Evolutionary conservation across 2,113 vertebrate species (phyloP).

Genomic region (Percopsis transmontana): DNA sequence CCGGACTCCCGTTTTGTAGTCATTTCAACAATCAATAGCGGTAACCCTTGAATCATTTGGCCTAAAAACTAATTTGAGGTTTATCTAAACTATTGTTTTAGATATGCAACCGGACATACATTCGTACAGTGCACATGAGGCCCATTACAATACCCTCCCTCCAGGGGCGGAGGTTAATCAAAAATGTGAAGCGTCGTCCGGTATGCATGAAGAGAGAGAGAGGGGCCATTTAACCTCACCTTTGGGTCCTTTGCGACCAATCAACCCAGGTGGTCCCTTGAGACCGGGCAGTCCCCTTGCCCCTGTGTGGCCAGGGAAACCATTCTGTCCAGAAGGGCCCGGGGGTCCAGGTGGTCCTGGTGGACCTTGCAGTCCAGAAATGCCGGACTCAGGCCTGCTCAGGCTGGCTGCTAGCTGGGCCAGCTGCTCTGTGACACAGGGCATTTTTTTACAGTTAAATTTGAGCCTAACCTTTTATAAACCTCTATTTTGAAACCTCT

Average conservation of each 20-base stretch:
- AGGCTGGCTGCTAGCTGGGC: constrained; percentile 93
- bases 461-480: neutral
- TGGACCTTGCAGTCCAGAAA: constrained; percentile 83
- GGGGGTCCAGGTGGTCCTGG: constrained; percentile 81
- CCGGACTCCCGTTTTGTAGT: too few species aligned
- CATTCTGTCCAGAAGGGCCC: constrained; percentile 86
- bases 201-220: neutral
- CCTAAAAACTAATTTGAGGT: too few species aligned
- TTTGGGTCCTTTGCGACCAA: constrained; percentile 90
- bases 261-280: constrained; percentile 89
- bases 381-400: constrained; percentile 86
- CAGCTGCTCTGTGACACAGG: constrained; percentile 85
- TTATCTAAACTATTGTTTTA: too few species aligned
- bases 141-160: too few species aligned
- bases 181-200: too few species aligned
- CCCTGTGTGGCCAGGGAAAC: constrained; percentile 90
- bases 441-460: neutral
- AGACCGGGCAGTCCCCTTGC: constrained; percentile 90
- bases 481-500: too few species aligned
- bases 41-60: too few species aligned
- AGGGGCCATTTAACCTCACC: constrained; percentile 73
- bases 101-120: too few species aligned
- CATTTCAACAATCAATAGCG: too few species aligned
- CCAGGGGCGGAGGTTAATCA: too few species aligned
- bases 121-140: too few species aligned